Base-by-base conservation (phyloP, 2,797 vertebrate genomes). In the Aldrovandia affinis region DNA sequence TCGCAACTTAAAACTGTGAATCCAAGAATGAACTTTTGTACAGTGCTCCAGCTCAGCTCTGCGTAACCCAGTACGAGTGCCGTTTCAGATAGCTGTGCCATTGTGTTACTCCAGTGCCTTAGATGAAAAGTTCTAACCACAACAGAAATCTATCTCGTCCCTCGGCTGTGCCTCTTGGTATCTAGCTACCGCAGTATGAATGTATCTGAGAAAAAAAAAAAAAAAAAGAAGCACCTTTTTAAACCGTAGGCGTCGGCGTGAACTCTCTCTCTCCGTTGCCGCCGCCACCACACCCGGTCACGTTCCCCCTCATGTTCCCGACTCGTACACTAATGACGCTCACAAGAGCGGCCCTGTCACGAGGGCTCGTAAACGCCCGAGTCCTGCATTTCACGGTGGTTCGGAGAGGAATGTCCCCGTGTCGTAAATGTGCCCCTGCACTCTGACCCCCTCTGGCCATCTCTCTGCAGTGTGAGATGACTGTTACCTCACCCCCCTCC, bases 91-190 rank as follows among this genome's bases (percentile, higher is more conserved):
- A 93, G 93, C 85, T 87, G 95, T 95, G 95, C 95, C 95, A 96
- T 94, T 90, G 93, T 94, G 91, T 94, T 92, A 91, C 94, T 94
- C 91, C 93, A 96, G 95, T 96, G 95, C 95, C 96, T 96, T 96
- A 95, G 94, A 93, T 54, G 87, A 94, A 93, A 91, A 91, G 88
- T 89, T 88, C 89, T 89, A 89, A 89, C 50, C 90, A 91, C 91
- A 91, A 90, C 91, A 92, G 92, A 92, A 91, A 89, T 94, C 89
- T 87, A 86, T 90, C 85, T 92, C 90, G 59, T 89, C 91, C 91
- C 90, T 93, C 91, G 92, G 93, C 93, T 89, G 94, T 95, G 95
- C 95, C 95, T 95, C 94, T 83, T 59, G 36, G 57, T 77, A 73
- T 65, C 54, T 68, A 1, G 63, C 63, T 90, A 94, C 92, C 83